Percentiles rank a stretch among this genome's conserved stretches.
phyloP scores from a whole-genome alignment of 2,113 vertebrate species.

The Pithys albifrons region DNA sequence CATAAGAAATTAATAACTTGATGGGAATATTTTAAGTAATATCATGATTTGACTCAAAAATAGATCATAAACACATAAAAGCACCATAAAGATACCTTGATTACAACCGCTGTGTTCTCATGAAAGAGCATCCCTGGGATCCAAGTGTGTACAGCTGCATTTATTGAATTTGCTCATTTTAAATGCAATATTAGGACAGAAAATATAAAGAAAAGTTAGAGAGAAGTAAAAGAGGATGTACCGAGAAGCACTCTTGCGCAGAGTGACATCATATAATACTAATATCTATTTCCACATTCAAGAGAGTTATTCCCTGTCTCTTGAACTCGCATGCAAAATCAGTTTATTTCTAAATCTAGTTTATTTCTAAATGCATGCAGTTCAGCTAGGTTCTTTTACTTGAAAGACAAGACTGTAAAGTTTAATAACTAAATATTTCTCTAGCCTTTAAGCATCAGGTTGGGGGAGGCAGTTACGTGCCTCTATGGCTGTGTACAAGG shows the following conservation, averaged over 20 bases:
- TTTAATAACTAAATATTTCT: not conserved
- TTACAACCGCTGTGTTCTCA: not conserved
- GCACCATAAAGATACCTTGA: not conserved
- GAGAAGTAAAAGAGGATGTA: not conserved
- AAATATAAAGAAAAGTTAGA: not conserved
- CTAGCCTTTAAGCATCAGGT: not conserved
- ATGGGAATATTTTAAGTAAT: not conserved
- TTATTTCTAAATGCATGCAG: not conserved
- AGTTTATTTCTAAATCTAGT: not conserved
- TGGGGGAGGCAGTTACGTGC: not conserved
- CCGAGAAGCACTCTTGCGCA: not conserved
- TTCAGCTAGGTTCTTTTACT: not conserved
- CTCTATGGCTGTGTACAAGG: no score
- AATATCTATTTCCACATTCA: not conserved
- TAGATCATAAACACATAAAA: not conserved
- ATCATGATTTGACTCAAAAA: not conserved
- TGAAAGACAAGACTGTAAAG: not conserved
- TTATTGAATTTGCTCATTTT: not conserved
- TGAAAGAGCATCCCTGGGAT: not conserved
- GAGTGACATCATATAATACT: not conserved
- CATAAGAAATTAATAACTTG: not conserved
- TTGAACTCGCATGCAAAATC: not conserved
- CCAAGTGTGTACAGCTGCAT: not conserved
- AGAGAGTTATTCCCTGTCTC: not conserved
- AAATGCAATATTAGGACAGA: not conserved